Conservation (phyloP, 2,888 invertebrate genomes). For the Oegoconia quadripuncta region DNA sequence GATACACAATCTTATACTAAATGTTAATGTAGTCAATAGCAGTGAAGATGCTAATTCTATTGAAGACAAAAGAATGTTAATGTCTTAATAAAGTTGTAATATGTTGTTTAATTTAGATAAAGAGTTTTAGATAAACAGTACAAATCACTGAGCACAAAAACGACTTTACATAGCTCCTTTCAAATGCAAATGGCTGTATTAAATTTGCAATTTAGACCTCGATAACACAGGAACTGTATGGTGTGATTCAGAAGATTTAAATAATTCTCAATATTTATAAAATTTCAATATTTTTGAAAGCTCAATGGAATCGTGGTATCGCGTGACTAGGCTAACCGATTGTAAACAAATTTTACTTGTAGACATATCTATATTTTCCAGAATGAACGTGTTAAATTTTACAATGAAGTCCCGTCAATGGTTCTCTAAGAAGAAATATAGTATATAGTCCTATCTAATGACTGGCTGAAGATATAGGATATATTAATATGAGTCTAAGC, state of each 20-base stretch:
- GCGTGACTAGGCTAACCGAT: too few relatives aligned
- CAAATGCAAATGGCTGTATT: constrained; percentile 75
- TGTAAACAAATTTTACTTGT: too few relatives aligned
- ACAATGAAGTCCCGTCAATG: too few relatives aligned
- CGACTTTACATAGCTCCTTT: constrained; percentile 65
- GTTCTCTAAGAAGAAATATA: too few relatives aligned
- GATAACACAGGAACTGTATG: constrained; percentile 46
- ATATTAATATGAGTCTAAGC: too few relatives aligned
- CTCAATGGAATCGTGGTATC: constrained; percentile 2
- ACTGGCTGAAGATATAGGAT: too few relatives aligned
- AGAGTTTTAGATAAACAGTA: constrained; percentile 63
- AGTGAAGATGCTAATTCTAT: neutral
- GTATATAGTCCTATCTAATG: too few relatives aligned
- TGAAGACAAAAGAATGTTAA: constrained; percentile 8
- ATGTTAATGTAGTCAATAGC: neutral
- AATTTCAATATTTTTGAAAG: too few relatives aligned
- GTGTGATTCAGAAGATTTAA: constrained; percentile 31
- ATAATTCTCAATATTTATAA: too few relatives aligned
- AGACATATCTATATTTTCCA: too few relatives aligned
- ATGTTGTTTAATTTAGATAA: constrained; percentile 63
- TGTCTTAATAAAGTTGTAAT: neutral
- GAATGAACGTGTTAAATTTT: too few relatives aligned
- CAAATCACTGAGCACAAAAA: constrained; percentile 71
- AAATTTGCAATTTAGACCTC: constrained; percentile 75
- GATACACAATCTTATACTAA: too few relatives aligned